A percentile compares a stretch with the other conserved stretches of the same genome.
These are phyloP conservation scores for Adineta ricciae DNA, from an alignment of 2,888 invertebrate genomes.

Conservation along the genomic window DNA sequence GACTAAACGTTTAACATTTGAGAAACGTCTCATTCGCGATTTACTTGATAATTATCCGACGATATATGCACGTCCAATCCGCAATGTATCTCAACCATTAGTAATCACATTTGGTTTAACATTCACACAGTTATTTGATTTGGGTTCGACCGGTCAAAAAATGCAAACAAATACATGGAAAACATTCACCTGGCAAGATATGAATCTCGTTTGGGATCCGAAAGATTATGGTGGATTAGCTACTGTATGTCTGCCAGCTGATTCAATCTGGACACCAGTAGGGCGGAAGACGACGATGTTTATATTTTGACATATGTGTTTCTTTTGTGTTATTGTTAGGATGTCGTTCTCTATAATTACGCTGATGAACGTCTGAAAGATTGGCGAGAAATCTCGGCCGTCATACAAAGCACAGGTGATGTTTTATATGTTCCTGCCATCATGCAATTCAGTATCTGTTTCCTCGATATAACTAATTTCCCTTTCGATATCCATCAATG, in stretches of 20 bases:
- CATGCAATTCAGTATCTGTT: constrained; percentile 37
- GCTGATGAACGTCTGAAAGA: constrained; percentile 48
- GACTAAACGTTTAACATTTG: constrained; percentile 25
- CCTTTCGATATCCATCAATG: constrained; percentile 37
- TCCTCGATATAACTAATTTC: constrained; percentile 37
- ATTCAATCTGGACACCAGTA: constrained; percentile 15
- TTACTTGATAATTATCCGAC: constrained; percentile 32
- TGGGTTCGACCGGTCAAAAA: constrained; percentile 25
- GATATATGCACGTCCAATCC: constrained; percentile 30
- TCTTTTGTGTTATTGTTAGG: not conserved
- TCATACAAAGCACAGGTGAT: constrained; percentile 35
- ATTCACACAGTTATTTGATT: constrained; percentile 10
- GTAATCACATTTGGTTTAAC: not conserved
- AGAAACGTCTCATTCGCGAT: constrained; percentile 29
- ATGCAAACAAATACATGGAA: constrained; percentile 33
- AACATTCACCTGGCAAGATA: constrained; percentile 29
- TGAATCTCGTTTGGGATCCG: constrained; percentile 26
- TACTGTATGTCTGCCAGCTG: constrained; percentile 24
- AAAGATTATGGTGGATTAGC: constrained; percentile 24
- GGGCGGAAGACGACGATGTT: too few species aligned
- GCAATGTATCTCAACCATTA: constrained; percentile 18
- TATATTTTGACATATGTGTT: not conserved
- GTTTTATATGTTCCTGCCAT: constrained; percentile 37
- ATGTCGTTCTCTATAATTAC: constrained; percentile 33
- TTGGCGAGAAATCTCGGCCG: constrained; percentile 44